Evolutionary conservation across 2,888 invertebrate species (phyloP).

Genomic region (Glyphotaelius pellucidus): DNA sequence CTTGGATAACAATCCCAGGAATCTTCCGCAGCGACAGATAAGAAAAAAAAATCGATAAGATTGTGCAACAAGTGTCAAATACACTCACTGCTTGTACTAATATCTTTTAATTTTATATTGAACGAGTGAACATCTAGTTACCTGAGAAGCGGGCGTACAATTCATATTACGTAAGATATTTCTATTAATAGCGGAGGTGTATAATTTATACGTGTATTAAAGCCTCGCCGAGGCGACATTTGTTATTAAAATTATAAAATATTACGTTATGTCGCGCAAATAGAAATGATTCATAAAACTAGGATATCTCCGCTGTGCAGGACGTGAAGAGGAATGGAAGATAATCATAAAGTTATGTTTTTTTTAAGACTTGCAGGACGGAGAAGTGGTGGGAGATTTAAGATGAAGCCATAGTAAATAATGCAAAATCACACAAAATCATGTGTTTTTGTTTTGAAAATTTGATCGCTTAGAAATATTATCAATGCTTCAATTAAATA

Average conservation of each 20-base stretch:
- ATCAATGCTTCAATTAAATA: too few relatives aligned
- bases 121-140: neutral
- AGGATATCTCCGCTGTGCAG: neutral
- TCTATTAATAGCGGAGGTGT: neutral
- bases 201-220: neutral
- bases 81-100: neutral
- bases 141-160: neutral
- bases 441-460: too few relatives aligned
- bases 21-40: neutral
- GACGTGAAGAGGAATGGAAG: neutral
- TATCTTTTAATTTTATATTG: neutral
- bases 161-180: neutral
- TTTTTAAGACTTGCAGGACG: neutral
- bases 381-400: too few relatives aligned
- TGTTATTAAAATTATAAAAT: neutral
- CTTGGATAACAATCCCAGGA: neutral
- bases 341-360: neutral
- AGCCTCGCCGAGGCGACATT: neutral
- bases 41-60: constrained; percentile 13
- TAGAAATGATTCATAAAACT: neutral
- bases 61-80: constrained; percentile 9
- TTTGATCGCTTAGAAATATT: too few relatives aligned
- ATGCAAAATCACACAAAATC: too few relatives aligned
- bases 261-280: neutral
- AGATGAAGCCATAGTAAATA: too few relatives aligned